These are phyloP conservation scores for Linnaemya vulpina DNA, from an alignment of 2,888 invertebrate species.

Conservation along the genomic window DNA sequence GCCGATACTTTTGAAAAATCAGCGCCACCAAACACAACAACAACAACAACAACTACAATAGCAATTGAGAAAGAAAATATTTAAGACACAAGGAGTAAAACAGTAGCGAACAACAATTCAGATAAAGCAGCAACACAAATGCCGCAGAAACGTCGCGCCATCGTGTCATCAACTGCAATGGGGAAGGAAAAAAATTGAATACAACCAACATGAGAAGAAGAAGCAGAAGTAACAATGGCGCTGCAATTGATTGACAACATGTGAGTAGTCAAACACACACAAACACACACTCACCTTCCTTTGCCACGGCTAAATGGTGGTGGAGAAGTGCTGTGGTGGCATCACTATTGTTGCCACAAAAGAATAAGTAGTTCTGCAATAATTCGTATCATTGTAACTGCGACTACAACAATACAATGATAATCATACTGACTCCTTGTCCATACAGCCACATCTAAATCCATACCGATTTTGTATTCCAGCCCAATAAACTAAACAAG, in stretches of 20 bases:
- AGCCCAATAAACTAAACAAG: slow-evolving; percentile 62
- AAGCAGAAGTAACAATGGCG: slow-evolving; percentile 74
- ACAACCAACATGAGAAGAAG: slow-evolving; percentile 39
- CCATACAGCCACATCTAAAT: slow-evolving; percentile 41
- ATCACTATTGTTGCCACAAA: slow-evolving; percentile 70
- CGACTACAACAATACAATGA: slow-evolving; percentile 49
- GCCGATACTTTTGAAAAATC: slow-evolving; percentile 71
- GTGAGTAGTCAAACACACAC: slow-evolving; percentile 69
- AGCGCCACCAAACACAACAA: slow-evolving; percentile 64
- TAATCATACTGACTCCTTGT: slow-evolving; percentile 49
- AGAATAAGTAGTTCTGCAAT: slow-evolving; percentile 42
- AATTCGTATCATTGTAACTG: slow-evolving; percentile 45
- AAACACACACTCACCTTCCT: slow-evolving; percentile 1
- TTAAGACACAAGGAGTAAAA: slow-evolving; percentile 63
- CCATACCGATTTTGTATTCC: slow-evolving; percentile 3
- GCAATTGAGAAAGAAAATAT: slow-evolving; percentile 16
- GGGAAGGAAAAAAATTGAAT: neutral
- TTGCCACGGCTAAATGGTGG: neutral
- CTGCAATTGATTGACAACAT: slow-evolving; percentile 76
- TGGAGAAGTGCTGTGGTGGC: slow-evolving; percentile 62
- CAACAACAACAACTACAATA: slow-evolving; percentile 10
- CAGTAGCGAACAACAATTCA: slow-evolving; percentile 69
- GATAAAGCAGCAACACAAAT: slow-evolving; percentile 58
- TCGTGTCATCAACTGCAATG: slow-evolving; percentile 72
- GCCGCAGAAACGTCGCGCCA: slow-evolving; percentile 73